Percentiles rank a stretch among this genome's conserved stretches.
phyloP scores from a whole-genome alignment of 2,797 vertebrate species.

The Anas bernieri region DNA sequence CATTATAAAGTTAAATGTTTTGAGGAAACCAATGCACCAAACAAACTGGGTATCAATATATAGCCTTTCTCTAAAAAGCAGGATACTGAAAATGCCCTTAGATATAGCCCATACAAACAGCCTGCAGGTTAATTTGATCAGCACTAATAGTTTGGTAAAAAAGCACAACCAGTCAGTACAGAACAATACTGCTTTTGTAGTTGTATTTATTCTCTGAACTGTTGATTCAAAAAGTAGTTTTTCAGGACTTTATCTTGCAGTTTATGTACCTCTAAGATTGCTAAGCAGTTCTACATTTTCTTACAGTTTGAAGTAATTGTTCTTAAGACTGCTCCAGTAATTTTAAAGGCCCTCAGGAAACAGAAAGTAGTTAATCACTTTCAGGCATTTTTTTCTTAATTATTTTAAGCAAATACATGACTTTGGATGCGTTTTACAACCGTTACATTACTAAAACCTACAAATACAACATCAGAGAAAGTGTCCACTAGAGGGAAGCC shows the following conservation, averaged over 20 bases:
- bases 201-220: neutral
- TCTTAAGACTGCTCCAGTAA: neutral
- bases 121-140: neutral
- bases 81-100: neutral
- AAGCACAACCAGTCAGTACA: neutral
- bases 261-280: neutral
- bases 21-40: neutral
- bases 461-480: neutral
- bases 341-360: neutral
- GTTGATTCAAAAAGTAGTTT: neutral
- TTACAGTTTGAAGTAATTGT: neutral
- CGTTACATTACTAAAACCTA: neutral
- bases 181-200: neutral
- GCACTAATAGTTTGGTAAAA: neutral
- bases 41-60: rapidly evolving
- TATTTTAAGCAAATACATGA: neutral
- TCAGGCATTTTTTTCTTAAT: neutral
- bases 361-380: neutral
- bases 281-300: neutral
- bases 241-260: neutral
- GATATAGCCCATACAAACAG: neutral
- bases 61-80: neutral
- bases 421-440: neutral
- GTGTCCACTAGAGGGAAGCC: conserved; percentile 47
- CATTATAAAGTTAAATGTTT: neutral